These are phyloP conservation scores for Archips xylosteana DNA, from an alignment of 2,888 invertebrate species.

Conservation along the genomic window DNA sequence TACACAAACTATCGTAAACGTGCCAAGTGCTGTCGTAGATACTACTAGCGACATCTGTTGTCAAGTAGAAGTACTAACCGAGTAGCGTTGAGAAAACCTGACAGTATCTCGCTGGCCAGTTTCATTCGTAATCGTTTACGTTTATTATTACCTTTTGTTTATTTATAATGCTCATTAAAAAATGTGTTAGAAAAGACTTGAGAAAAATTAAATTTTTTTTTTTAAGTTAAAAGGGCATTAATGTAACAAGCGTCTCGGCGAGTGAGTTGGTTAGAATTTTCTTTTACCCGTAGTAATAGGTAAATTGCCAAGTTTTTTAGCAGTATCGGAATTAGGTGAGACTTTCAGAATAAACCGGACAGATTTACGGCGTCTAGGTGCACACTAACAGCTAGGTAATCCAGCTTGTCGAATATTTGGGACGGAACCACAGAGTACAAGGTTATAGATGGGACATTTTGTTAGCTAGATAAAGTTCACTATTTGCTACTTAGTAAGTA, in stretches of 20 bases:
- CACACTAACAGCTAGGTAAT: constrained; percentile 15
- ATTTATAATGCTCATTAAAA: no score
- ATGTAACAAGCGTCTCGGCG: no score
- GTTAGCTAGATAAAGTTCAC: no score
- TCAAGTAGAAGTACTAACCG: constrained; percentile 68
- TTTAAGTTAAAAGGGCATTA: no score
- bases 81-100: not conserved
- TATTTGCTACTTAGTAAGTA: no score
- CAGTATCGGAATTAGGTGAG: not conserved
- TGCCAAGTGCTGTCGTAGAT: not conserved
- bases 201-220: no score
- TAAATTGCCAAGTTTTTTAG: not conserved
- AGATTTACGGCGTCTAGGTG: constrained; percentile 29
- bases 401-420: constrained; percentile 29
- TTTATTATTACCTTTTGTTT: no score
- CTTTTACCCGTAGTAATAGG: not conserved
- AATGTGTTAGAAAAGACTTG: no score
- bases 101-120: not conserved
- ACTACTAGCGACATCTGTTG: constrained; percentile 74
- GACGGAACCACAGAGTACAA: not conserved
- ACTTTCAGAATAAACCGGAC: not conserved
- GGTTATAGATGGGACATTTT: not conserved
- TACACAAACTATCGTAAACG: not conserved
- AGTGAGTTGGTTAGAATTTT: not conserved
- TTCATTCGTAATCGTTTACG: not conserved